A percentile compares a stretch with the other conserved stretches of the same genome.
These are phyloP conservation scores for Lysiphlebus fabarum DNA, from an alignment of 1,140 invertebrate species.

Conservation along the genomic window DNA sequence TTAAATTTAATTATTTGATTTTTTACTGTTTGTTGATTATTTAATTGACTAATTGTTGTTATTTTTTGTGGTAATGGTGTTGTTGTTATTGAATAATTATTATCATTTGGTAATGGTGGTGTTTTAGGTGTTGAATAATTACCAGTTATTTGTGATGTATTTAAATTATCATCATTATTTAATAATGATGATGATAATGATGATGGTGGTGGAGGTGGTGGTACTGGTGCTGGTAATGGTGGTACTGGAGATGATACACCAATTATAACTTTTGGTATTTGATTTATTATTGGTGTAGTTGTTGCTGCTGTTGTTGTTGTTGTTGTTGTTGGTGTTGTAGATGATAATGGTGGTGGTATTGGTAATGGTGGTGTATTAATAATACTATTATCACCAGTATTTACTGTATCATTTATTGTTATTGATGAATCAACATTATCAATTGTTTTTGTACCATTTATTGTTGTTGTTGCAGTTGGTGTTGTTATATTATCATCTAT, in stretches of 20 bases:
- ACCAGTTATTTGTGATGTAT: constrained; percentile 28
- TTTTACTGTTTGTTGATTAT: constrained; percentile 28
- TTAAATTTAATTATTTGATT: constrained; percentile 49
- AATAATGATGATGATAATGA: too few species aligned
- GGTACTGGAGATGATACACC: constrained; percentile 16
- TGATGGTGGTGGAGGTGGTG: constrained; percentile 21
- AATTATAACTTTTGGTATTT: neutral
- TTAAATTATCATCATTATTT: constrained; percentile 7
- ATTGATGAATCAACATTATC: constrained; percentile 51
- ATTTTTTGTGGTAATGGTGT: constrained; percentile 10
- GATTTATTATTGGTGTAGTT: constrained; percentile 29
- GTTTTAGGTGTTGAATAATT: constrained; percentile 21
- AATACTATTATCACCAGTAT: neutral
- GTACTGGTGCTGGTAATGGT: constrained; percentile 27
- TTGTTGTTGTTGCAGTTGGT: constrained; percentile 27
- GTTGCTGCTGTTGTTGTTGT: constrained; percentile 35
- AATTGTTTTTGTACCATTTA: constrained; percentile 47
- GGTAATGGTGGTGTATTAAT: constrained; percentile 44
- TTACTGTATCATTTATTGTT: constrained; percentile 32
- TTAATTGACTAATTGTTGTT: constrained; percentile 33
- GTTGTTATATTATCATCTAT: constrained; percentile 27
- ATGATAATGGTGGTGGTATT: constrained; percentile 11
- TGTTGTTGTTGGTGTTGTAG: constrained; percentile 21
- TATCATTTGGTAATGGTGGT: constrained; percentile 24
- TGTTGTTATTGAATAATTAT: constrained; percentile 32